phyloP scores from a whole-genome alignment of 1,140 invertebrate species.

The Maconellicoccus hirsutus region DNA sequence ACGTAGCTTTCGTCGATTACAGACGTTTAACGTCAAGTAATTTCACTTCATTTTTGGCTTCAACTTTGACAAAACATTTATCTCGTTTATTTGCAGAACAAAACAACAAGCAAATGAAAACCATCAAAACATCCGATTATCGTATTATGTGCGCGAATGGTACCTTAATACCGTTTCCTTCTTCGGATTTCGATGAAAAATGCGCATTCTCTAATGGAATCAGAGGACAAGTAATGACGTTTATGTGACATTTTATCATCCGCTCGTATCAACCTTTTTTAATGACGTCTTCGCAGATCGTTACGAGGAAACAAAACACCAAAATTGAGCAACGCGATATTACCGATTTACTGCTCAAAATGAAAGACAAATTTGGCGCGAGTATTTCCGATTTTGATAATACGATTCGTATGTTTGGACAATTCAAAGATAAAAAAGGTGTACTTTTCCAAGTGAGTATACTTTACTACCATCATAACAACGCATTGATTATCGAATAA shows the following conservation, averaged over 20 bases:
- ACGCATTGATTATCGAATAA: neutral
- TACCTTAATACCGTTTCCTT: conserved; percentile 37
- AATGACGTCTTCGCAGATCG: neutral
- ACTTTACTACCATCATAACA: neutral
- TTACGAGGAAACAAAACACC: conserved; percentile 32
- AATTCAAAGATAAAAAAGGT: conserved; percentile 39
- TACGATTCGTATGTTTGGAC: conserved; percentile 37
- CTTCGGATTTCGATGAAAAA: conserved; percentile 35
- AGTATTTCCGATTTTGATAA: conserved; percentile 31
- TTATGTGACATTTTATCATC: too few relatives aligned
- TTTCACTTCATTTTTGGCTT: neutral
- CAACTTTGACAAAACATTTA: too few relatives aligned
- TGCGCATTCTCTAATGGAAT: conserved; percentile 45
- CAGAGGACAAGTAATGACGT: conserved; percentile 46
- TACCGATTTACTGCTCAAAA: conserved; percentile 37
- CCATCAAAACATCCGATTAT: conserved; percentile 32
- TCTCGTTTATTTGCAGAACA: conserved; percentile 20
- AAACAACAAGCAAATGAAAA: conserved; percentile 14
- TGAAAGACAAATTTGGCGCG: conserved; percentile 39
- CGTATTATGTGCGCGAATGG: conserved; percentile 46
- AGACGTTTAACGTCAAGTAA: conserved; percentile 36
- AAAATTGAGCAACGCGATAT: conserved; percentile 30
- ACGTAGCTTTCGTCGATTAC: conserved; percentile 47
- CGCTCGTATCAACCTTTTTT: too few relatives aligned
- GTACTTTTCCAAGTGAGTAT: conserved; percentile 42